phyloP scores from a whole-genome alignment of 2,888 invertebrate species.

The Pammene fasciana region DNA sequence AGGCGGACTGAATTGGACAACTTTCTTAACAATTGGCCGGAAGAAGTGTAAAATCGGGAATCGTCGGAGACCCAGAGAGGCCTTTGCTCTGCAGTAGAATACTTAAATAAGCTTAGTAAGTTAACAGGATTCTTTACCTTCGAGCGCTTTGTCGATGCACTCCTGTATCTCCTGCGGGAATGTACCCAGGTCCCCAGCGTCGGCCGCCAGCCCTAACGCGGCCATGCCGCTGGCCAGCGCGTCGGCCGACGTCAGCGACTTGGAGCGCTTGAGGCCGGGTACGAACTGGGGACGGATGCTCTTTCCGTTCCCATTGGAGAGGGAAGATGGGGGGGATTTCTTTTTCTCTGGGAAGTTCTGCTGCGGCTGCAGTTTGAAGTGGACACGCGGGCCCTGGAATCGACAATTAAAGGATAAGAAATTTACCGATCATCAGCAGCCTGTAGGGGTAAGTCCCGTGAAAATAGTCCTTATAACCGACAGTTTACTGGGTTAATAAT shows the following conservation, averaged over 20 bases:
- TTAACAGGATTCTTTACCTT: constrained; percentile 60
- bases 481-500: too few relatives aligned
- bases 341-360: constrained; percentile 74
- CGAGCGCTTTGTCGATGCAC: constrained; percentile 88
- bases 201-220: constrained; percentile 86
- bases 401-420: too few relatives aligned
- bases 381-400: constrained; percentile 80
- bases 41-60: too few relatives aligned
- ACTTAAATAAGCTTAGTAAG: too few relatives aligned
- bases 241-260: constrained; percentile 91
- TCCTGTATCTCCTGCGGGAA: constrained; percentile 89
- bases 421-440: too few relatives aligned
- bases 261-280: constrained; percentile 89
- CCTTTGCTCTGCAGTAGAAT: too few relatives aligned
- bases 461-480: too few relatives aligned
- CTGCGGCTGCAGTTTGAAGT: constrained; percentile 82
- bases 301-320: constrained; percentile 75
- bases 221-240: constrained; percentile 87
- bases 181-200: constrained; percentile 89
- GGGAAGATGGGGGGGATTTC: constrained; percentile 72
- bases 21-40: too few relatives aligned
- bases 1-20: too few relatives aligned
- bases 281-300: constrained; percentile 74
- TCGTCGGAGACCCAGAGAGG: too few relatives aligned
- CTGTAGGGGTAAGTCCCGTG: too few relatives aligned